A percentile compares a stretch with the other conserved stretches of the same genome.
These are phyloP conservation scores for Chaenogobius annularis DNA, from an alignment of 2,113 vertebrate species.

Conservation along the genomic window DNA sequence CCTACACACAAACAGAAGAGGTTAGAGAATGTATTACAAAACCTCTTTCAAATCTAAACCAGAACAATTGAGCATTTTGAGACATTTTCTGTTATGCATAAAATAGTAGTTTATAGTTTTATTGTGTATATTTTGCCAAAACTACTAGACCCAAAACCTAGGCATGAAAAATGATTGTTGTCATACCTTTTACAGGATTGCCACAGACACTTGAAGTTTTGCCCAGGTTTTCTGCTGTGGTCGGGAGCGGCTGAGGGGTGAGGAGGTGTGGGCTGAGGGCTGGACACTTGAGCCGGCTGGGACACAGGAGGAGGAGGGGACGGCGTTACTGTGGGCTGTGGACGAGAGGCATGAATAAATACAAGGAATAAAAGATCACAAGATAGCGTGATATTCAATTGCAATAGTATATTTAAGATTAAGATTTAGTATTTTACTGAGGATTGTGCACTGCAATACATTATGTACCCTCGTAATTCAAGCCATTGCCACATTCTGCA, in stretches of 20 bases:
- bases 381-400: no score
- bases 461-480: background rate
- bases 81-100: no score
- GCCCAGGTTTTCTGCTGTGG: slow-evolving; percentile 89
- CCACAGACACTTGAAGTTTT: slow-evolving; percentile 99
- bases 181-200: slow-evolving; percentile 96
- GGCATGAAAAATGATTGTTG: background rate
- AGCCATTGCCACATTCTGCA: background rate
- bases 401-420: no score
- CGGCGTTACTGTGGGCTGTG: slow-evolving; percentile 78
- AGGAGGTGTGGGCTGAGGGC: slow-evolving; percentile 78
- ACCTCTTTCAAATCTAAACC: background rate
- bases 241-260: slow-evolving; percentile 76
- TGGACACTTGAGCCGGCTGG: slow-evolving; percentile 79
- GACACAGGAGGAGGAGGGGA: slow-evolving; percentile 73
- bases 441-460: no score
- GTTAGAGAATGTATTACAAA: background rate
- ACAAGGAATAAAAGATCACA: background rate
- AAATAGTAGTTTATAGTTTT: background rate
- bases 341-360: background rate
- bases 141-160: no score
- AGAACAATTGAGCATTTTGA: no score
- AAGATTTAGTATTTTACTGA: no score
- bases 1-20: slow-evolving; percentile 63
- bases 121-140: no score